phyloP scores from a whole-genome alignment of 2,888 invertebrate genomes.

The Prenolepis imparis region DNA sequence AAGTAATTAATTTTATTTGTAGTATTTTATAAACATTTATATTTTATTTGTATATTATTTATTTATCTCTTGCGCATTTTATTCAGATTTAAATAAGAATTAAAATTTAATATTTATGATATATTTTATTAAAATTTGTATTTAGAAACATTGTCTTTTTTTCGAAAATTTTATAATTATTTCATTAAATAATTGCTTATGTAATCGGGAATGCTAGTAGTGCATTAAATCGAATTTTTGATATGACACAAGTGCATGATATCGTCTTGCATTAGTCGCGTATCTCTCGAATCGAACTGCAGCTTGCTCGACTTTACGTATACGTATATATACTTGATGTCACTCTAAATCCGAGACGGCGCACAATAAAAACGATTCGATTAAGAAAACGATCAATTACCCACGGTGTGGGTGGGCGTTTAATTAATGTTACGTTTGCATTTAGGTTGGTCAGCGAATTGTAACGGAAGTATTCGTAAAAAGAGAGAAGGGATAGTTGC shows the following conservation, averaged over 20 bases:
- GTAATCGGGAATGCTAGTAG: background rate
- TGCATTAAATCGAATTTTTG: background rate
- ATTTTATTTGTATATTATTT: background rate
- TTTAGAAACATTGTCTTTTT: background rate
- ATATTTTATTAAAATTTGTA: background rate
- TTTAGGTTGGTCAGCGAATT: conserved; percentile 44
- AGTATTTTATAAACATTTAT: too few species aligned
- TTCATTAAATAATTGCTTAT: background rate
- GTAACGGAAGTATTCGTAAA: conserved; percentile 20
- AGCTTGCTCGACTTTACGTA: background rate
- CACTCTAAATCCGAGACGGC: conserved; percentile 10
- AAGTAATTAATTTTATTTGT: background rate
- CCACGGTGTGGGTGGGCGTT: background rate
- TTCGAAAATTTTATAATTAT: background rate
- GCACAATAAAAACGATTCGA: conserved; percentile 32
- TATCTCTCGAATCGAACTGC: conserved; percentile 1
- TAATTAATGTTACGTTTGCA: conserved; percentile 40
- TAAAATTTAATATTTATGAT: background rate
- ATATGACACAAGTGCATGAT: background rate
- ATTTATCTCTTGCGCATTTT: background rate
- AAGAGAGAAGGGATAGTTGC: background rate
- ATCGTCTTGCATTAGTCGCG: conserved; percentile 14
- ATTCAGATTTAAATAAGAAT: background rate
- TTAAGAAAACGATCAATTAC: conserved; percentile 45
- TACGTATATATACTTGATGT: background rate